Base-by-base conservation (phyloP, 2,797 vertebrate genomes). In the Todus mexicanus region DNA sequence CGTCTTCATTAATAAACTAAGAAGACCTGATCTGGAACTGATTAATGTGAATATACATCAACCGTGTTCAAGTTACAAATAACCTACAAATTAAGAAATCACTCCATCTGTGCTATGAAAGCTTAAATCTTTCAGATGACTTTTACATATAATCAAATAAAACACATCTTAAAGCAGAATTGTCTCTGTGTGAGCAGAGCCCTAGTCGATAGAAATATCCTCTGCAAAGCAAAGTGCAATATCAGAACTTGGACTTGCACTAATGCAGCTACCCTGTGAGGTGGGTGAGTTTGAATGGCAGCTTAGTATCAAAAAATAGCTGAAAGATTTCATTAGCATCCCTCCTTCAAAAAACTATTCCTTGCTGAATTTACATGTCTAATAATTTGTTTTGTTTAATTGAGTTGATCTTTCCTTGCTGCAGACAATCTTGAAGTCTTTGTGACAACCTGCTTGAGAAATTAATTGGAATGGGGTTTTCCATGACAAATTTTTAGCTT, bases 61-160 rank as follows among this genome's bases (percentile, higher is more conserved):
- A 15, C n/a, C 42, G 47, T 48, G 26, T 76, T 92, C 78, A 74
- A 92, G 70, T 84, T 77, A 92, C 33, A 94, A 91, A 89, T 84
- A 95, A 87, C 21, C 7, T 65, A 38, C 27, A 7, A 80, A 84
- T 90, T 68, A 93, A 93, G 74, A 90, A 94, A 87, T 82, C n/a
- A 40, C n/a, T 75, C 50, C 37, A 48, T 79, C 60, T 89, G 19
- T 48, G 33, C 35, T 43, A 60, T 65, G 73, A 84, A 95, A 94
- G 31, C 45, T 82, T 89, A 56, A 84, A 70, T 47, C 45, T 90
- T 94, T 84, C 54, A 40, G 69, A 56, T 87, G 2, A 38, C 31
- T 90, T 93, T 81, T 76, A 38, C 37, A 57, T 35, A 71, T 60
- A 48, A 83, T 19, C 47, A 92, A 69, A 81, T 21, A 21, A 90